A percentile compares a stretch with the other conserved stretches of the same genome.
These are phyloP conservation scores for Nemapogon koenigi DNA, from an alignment of 2,888 invertebrate genomes.

Conservation along the genomic window DNA sequence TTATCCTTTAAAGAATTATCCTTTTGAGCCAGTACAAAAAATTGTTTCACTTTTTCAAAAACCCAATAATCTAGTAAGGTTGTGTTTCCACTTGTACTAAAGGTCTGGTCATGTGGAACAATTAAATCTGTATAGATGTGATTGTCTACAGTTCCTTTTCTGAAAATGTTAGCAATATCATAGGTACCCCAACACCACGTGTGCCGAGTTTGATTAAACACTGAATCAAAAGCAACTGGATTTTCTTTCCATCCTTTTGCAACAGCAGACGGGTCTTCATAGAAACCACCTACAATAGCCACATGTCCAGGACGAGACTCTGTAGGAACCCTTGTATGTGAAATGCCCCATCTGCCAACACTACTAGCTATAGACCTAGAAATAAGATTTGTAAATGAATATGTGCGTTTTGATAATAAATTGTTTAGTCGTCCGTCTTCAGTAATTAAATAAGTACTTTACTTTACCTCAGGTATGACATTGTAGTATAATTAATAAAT, in stretches of 20 bases:
- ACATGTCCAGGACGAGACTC: conserved; percentile 98
- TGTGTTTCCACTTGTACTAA: conserved; percentile 47
- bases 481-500: conserved; percentile 68
- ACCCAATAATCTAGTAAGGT: conserved; percentile 87
- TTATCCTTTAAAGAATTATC: conserved; percentile 37
- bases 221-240: conserved; percentile 95
- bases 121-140: conserved; percentile 62
- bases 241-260: conserved; percentile 97
- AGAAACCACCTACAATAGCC: conserved; percentile 93
- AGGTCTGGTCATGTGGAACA: conserved; percentile 63
- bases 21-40: conserved; percentile 55
- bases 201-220: conserved; percentile 85
- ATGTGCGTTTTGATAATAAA: too few species aligned
- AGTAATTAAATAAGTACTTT: too few species aligned
- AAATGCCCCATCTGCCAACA: conserved; percentile 79
- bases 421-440: too few species aligned
- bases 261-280: conserved; percentile 97
- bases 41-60: conserved; percentile 74
- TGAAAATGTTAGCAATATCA: conserved; percentile 92
- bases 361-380: conserved; percentile 61
- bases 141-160: conserved; percentile 66
- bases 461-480: conserved; percentile 74
- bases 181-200: conserved; percentile 97
- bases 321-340: conserved; percentile 92
- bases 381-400: too few species aligned